phyloP scores from a whole-genome alignment of 2,797 vertebrate species.

The Galaxias olidus region DNA sequence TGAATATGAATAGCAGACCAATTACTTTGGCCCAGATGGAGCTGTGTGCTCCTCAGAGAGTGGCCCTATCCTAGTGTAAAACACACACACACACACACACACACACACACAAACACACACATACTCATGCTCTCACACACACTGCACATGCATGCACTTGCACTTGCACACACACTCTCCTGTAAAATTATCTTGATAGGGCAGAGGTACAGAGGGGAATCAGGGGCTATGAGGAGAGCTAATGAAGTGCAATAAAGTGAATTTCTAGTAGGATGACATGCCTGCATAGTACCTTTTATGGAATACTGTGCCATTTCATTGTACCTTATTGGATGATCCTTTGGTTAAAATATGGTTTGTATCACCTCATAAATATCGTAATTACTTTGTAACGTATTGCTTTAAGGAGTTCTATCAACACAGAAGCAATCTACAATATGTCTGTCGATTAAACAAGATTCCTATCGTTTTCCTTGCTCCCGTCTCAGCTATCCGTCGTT shows the following conservation, averaged over 20 bases:
- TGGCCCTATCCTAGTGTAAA: slow-evolving; percentile 41
- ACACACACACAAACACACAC: slow-evolving; percentile 24
- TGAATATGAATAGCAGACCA: slow-evolving; percentile 80
- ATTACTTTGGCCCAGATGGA: slow-evolving; percentile 78
- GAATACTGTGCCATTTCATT: too few species aligned
- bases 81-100: not conserved
- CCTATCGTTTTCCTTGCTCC: too few species aligned
- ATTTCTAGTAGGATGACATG: slow-evolving; percentile 30
- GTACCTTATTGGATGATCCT: too few species aligned
- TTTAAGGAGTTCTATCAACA: too few species aligned
- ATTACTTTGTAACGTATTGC: too few species aligned
- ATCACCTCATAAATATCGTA: too few species aligned
- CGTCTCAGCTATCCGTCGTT: slow-evolving; percentile 1
- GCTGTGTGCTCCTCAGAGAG: slow-evolving; percentile 67
- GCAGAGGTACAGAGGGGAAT: slow-evolving; percentile 34
- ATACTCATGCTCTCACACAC: slow-evolving; percentile 22
- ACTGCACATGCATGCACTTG: slow-evolving; percentile 17
- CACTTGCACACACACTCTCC: slow-evolving; percentile 19
- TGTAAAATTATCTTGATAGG: slow-evolving; percentile 36
- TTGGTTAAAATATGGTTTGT: too few species aligned
- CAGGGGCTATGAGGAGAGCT: slow-evolving; percentile 33
- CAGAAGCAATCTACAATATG: too few species aligned
- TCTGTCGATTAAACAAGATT: too few species aligned
- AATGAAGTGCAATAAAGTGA: slow-evolving; percentile 52
- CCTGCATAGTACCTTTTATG: not conserved